phyloP scores from a whole-genome alignment of 2,888 invertebrate species.

The Lasioglossum calceatum region DNA sequence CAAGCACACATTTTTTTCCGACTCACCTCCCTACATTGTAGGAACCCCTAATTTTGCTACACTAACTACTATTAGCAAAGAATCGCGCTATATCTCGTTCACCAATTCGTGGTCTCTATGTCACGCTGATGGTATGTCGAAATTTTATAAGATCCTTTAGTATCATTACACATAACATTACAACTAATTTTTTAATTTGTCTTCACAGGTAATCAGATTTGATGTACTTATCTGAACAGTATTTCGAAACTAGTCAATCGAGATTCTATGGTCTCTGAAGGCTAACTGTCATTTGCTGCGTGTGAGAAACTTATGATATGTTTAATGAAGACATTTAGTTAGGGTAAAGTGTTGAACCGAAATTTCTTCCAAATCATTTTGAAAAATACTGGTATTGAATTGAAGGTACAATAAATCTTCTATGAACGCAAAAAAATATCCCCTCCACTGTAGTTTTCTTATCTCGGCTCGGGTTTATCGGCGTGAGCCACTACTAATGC shows the following conservation, averaged over 20 bases:
- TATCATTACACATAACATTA: background rate
- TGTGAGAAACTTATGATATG: no score
- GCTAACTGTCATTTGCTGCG: background rate
- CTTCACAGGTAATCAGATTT: background rate
- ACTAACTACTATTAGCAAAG: background rate
- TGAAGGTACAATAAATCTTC: background rate
- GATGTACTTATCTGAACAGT: background rate
- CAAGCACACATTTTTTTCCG: background rate
- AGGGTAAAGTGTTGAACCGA: no score
- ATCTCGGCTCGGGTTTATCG: no score
- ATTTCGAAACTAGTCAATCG: background rate
- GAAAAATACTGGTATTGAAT: background rate
- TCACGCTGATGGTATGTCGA: background rate
- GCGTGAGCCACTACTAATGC: no score
- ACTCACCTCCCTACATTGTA: background rate
- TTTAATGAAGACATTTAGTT: no score
- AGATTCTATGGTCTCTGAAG: background rate
- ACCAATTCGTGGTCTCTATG: background rate
- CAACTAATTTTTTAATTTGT: background rate
- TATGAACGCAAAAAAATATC: no score
- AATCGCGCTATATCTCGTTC: background rate
- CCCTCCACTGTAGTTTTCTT: no score
- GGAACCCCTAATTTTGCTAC: background rate
- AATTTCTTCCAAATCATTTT: no score
- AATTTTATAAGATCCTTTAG: background rate